Percentiles rank a stretch among this genome's conserved stretches.
Conservation (phyloP, 2,113 vertebrate species). For the Zosterops hypoxanthus region DNA sequence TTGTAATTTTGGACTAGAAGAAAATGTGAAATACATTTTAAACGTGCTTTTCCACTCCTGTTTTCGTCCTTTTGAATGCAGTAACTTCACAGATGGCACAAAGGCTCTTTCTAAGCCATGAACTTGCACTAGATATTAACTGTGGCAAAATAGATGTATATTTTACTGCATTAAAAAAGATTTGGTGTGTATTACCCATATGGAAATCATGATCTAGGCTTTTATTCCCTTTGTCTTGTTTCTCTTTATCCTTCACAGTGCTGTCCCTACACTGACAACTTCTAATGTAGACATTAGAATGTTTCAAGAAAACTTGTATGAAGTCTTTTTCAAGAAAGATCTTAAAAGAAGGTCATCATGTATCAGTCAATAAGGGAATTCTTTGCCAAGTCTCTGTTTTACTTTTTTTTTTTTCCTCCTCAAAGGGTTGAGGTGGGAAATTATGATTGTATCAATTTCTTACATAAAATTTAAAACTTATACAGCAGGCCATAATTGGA, state of each 20-base stretch:
- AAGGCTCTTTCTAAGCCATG: neutral
- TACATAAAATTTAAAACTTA: neutral
- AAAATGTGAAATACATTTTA: neutral
- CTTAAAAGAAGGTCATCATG: neutral
- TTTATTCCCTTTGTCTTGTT: neutral
- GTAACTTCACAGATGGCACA: neutral
- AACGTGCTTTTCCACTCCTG: neutral
- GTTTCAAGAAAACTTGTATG: neutral
- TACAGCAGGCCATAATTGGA: neutral
- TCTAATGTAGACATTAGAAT: neutral
- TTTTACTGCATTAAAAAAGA: neutral
- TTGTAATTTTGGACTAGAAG: conserved; percentile 10
- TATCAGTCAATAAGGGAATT: neutral
- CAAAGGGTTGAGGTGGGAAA: neutral
- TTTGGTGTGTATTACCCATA: neutral
- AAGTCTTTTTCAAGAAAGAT: neutral
- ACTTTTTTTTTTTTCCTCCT: neutral
- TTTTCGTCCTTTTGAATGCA: neutral
- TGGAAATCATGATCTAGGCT: neutral
- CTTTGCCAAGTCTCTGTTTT: neutral
- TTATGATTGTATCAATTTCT: neutral
- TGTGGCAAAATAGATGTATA: neutral
- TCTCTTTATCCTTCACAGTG: neutral
- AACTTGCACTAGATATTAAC: neutral
- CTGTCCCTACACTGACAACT: neutral